Evolutionary conservation across 1,140 invertebrate species (phyloP).

Genomic region (Sarcophaga peregrina): DNA sequence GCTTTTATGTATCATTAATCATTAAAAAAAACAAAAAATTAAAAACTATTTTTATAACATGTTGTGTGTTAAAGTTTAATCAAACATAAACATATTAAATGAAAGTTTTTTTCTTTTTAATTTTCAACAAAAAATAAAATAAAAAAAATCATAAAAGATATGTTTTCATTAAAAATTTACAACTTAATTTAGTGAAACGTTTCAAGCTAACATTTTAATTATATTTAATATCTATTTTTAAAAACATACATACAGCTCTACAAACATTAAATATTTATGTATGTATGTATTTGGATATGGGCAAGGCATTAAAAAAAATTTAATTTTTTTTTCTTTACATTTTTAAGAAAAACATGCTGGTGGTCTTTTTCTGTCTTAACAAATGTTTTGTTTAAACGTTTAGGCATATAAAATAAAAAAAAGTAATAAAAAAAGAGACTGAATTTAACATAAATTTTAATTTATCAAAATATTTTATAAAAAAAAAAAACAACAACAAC

Average conservation of each 20-base stretch:
- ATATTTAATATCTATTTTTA: neutral
- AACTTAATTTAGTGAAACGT: conserved; percentile 17
- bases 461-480: neutral
- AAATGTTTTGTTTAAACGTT: no score
- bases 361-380: neutral
- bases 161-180: conserved; percentile 16
- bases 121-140: neutral
- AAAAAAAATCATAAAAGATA: neutral
- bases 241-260: no score
- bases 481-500: no score
- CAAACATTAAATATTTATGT: no score
- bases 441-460: conserved; percentile 12
- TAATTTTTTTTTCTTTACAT: no score
- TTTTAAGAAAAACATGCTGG: neutral
- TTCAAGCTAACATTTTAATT: conserved; percentile 1
- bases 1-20: neutral
- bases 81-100: conserved; percentile 8
- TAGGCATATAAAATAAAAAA: no score
- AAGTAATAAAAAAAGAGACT: neutral
- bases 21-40: neutral
- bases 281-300: no score
- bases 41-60: neutral
- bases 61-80: conserved; percentile 25
- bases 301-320: no score
- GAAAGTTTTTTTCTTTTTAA: neutral